These are phyloP conservation scores for Acleris literana DNA, from an alignment of 2,888 invertebrate genomes.

Conservation along the genomic window DNA sequence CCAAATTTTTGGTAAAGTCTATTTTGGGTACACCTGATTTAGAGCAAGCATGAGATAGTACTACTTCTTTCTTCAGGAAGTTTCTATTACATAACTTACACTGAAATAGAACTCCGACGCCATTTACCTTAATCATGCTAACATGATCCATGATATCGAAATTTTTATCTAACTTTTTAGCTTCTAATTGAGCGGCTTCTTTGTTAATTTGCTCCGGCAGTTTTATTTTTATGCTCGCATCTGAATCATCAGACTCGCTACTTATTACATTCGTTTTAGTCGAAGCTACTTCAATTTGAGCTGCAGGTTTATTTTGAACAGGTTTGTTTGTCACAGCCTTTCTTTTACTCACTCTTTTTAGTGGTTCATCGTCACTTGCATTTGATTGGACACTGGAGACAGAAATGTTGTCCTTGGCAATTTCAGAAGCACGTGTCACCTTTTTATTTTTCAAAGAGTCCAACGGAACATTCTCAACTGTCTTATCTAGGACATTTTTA, in stretches of 20 bases:
- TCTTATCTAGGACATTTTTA: background rate
- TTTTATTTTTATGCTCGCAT: constrained; percentile 27
- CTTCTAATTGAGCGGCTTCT: constrained; percentile 10
- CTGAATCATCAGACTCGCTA: constrained; percentile 31
- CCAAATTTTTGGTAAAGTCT: constrained; percentile 52
- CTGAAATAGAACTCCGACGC: constrained; percentile 74
- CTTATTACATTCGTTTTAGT: constrained; percentile 19
- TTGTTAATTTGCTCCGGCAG: constrained; percentile 22
- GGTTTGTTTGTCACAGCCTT: background rate
- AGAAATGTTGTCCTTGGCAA: background rate
- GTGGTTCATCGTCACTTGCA: constrained; percentile 9
- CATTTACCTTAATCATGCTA: constrained; percentile 74
- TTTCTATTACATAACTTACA: constrained; percentile 77
- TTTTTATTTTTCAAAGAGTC: constrained; percentile 36
- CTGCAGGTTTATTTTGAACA: constrained; percentile 3
- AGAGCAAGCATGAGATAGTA: constrained; percentile 71
- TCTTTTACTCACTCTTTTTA: constrained; percentile 10
- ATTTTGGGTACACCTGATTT: constrained; percentile 66
- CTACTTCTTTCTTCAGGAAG: constrained; percentile 71
- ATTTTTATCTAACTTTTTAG: constrained; percentile 28
- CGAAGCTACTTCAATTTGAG: background rate
- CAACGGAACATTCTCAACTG: constrained; percentile 10
- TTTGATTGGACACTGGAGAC: constrained; percentile 3
- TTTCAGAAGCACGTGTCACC: constrained; percentile 41
- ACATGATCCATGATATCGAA: constrained; percentile 77